Evolutionary conservation across 1,140 invertebrate species (phyloP), one percentile per base, ranked within the genome.

Genomic region (Oppia nitens): DNA sequence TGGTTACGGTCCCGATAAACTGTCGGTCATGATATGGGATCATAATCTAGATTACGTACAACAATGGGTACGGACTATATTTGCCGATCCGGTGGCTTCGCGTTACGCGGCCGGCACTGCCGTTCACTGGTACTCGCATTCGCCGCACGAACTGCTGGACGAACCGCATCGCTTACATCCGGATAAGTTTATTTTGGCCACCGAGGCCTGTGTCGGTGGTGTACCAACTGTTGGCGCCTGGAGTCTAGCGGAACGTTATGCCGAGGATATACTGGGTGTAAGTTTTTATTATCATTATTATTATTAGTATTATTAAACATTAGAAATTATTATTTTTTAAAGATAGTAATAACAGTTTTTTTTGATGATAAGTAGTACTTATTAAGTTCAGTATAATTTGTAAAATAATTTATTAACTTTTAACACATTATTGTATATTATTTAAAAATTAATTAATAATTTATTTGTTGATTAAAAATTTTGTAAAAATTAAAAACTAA

Each of bases 111-210:
- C 53, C 17, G 60, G 60, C 9, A 57, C 40, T 21, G 60, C 61
- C 1, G 14, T 88, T 1, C 88, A 91, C 69, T 91, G 82, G 81
- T 90, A 80, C 63, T 64, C 70, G 52, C 64, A 69, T 21, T 12
- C 11, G 12, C 11, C 11, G 25, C 12, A 12, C 50, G 21, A 52
- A 12, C 21, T 12, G 1, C 66, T 90, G 0, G 71, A 77, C 29
- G 49, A 68, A 6, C 76, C 76, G 1, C 78, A 81, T 65, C 68
- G 49, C 12, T 64, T 71, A 3, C 77, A 78, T 67, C 83, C 85
- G 0, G 73, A 84, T 47, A 81, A 84, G 63, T 80, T 87, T 65
- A 69, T 89, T 4, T 63, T 92, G 1, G 77, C 77, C 20, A 87
- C 86, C 0, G 87, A 92, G 73, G 82, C 85, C 2, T 83, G 81